Base-by-base conservation (phyloP, 2,113 vertebrate genomes). In the Muntiacus muntjak region DNA sequence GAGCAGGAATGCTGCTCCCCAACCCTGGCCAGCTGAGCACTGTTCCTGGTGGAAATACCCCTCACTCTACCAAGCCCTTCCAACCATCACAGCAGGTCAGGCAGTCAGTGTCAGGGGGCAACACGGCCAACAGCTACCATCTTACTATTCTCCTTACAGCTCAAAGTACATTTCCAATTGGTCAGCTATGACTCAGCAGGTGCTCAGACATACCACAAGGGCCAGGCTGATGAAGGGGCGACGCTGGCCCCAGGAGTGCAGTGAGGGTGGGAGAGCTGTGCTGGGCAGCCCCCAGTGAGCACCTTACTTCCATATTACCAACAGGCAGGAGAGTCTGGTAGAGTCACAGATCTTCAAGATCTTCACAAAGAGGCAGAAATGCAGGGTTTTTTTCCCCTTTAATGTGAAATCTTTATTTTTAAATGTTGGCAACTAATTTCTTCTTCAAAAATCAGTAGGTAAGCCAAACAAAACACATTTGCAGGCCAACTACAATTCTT, bases 381-480 rank as follows among this genome's bases (percentile, higher is more conserved):
- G 83, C 57, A 91, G 16, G 52, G 45, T 21, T n/a, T 71, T 43
- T 81, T 89, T 60, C 30, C 64, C 19, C 82, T 40, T 33, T 43
- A 84, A 92, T 50, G 16, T 82, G 28, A 96, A 93, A 91, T 74
- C 30, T 55, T 97, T 97, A 97, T 83, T 96, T 97, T 88, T 91
- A 95, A 96, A 96, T 87, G 30, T 47, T 93, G 76, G 87, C 71
- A 87, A 97, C 40, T 91, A 91, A 91, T 86, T 91, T 87, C 50
- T 64, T n/a, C 90, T 64, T 88, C 52, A 47, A 74, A 47, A 47
- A 43, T 87, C 76, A 94, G 33, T 12, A n/a, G 13, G 19, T 10
- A 14, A 54, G 96, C 89, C 97, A 98, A 98, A 96, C 89, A 94
- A 95, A 98, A 96, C 60, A 95, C 26, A 92, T 40, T 7, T 57